These are phyloP conservation scores for Anhinga rufa DNA, from an alignment of 2,113 vertebrate genomes.

Conservation along the genomic window DNA sequence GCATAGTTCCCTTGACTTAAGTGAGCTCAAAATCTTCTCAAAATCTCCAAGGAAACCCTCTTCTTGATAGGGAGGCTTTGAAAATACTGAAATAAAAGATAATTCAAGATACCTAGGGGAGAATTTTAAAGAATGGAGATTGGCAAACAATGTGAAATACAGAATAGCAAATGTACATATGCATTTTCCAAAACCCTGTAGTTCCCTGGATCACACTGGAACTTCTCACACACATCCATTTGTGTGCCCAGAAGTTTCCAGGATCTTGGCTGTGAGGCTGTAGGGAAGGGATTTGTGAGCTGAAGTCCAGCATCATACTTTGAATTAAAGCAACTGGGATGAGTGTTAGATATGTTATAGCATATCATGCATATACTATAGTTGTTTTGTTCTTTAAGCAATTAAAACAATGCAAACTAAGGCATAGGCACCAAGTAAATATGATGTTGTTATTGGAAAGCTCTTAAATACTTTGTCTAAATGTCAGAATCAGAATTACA, in stretches of 20 bases:
- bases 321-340: neutral
- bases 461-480: constrained; percentile 17
- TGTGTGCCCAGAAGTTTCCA: neutral
- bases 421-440: neutral
- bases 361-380: neutral
- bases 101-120: neutral
- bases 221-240: neutral
- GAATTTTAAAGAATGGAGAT: neutral
- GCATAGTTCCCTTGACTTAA: neutral
- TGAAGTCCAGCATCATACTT: neutral
- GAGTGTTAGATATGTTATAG: neutral
- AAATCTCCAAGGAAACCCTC: constrained; percentile 31
- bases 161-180: neutral
- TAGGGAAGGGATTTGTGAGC: neutral
- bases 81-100: constrained; percentile 46
- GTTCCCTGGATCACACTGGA: neutral
- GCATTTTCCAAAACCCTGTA: neutral
- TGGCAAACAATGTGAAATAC: neutral
- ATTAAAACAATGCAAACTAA: neutral
- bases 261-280: neutral
- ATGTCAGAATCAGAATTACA: neutral
- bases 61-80: constrained; percentile 11
- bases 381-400: neutral
- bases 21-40: neutral
- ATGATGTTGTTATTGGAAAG: neutral